Evolutionary conservation across 2,888 invertebrate genomes (phyloP).

Genomic region (Heliconius ethilla): DNA sequence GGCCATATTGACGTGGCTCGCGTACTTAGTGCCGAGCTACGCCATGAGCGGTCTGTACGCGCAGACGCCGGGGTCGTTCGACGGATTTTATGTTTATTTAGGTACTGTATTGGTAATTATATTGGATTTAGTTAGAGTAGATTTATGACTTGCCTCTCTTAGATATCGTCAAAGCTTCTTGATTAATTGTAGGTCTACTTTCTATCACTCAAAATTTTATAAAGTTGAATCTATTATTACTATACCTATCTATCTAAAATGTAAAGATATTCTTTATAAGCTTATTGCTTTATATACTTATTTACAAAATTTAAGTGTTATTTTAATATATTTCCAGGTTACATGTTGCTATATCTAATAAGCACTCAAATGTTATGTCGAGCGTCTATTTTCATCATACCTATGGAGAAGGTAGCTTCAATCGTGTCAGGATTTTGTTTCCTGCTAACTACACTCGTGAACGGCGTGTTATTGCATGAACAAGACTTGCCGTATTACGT

Average conservation of each 20-base stretch:
- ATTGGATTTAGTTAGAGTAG: no score
- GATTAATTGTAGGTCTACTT: no score
- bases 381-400: constrained; percentile 85
- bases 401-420: constrained; percentile 84
- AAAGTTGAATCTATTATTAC: no score
- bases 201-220: no score
- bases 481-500: constrained; percentile 85
- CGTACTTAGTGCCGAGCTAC: constrained; percentile 93
- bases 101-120: constrained; percentile 65
- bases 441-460: constrained; percentile 83
- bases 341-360: constrained; percentile 87
- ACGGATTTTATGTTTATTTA: constrained; percentile 87
- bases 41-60: constrained; percentile 93
- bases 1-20: constrained; percentile 89
- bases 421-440: constrained; percentile 83
- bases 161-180: no score
- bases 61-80: constrained; percentile 84
- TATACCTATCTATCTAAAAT: no score
- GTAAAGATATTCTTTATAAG: no score
- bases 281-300: no score
- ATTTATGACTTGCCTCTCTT: no score
- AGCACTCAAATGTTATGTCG: constrained; percentile 86
- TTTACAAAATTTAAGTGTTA: no score
- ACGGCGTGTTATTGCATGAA: constrained; percentile 87
- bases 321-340: constrained; percentile 73